Evolutionary conservation across 1,140 invertebrate genomes (phyloP).

Genomic region (Pachyrhynchus sulphureomaculatus): DNA sequence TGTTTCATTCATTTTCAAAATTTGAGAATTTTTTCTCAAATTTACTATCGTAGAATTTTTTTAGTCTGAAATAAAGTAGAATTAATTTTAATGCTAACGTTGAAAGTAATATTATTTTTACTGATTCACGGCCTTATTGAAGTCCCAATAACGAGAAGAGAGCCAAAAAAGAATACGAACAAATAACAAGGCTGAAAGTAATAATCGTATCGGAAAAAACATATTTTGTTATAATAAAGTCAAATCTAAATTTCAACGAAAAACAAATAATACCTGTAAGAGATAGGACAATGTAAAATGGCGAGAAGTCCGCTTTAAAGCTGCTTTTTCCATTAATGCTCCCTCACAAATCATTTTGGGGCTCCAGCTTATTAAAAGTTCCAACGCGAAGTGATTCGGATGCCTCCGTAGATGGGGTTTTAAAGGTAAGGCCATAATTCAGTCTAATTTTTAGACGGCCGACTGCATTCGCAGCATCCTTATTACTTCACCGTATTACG

Average conservation of each 20-base stretch:
- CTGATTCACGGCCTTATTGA: too few relatives aligned
- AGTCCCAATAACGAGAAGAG: too few relatives aligned
- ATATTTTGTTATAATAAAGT: neutral
- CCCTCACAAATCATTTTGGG: conserved; percentile 6
- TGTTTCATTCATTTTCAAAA: too few relatives aligned
- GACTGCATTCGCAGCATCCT: conserved; percentile 3
- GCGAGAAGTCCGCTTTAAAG: neutral
- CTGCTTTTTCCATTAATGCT: conserved; percentile 10
- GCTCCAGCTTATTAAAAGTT: conserved; percentile 10
- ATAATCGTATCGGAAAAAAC: too few relatives aligned
- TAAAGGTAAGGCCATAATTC: conserved; percentile 7
- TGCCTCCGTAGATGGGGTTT: neutral
- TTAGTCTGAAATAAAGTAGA: too few relatives aligned
- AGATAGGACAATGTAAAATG: neutral
- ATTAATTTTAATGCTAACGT: too few relatives aligned
- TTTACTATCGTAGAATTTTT: too few relatives aligned
- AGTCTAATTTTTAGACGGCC: neutral
- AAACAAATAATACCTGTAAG: conserved; percentile 6
- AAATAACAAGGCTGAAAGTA: too few relatives aligned
- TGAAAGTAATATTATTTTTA: too few relatives aligned
- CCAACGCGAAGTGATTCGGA: conserved; percentile 3
- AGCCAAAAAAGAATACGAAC: too few relatives aligned
- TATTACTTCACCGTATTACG: neutral
- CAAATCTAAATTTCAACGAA: neutral
- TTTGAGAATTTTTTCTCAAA: too few relatives aligned